A percentile compares a stretch with the other conserved stretches of the same genome.
These are phyloP conservation scores for Aphodius granarius DNA, from an alignment of 2,888 invertebrate species.

Conservation along the genomic window DNA sequence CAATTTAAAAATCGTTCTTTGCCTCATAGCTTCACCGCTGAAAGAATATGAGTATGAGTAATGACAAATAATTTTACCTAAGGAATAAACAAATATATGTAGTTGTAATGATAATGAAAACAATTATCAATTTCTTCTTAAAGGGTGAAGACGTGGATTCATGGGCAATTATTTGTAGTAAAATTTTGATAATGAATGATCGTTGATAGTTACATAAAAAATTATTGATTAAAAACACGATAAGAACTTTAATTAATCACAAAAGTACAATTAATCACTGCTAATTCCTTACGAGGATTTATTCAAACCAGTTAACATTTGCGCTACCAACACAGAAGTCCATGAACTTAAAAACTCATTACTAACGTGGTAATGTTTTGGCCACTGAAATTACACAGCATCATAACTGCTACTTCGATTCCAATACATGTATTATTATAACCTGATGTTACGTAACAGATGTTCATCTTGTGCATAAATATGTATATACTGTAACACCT, in stretches of 20 bases:
- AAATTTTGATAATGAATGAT: too few relatives aligned
- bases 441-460: not conserved
- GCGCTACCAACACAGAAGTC: not conserved
- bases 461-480: not conserved
- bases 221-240: too few relatives aligned
- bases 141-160: too few relatives aligned
- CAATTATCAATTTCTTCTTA: too few relatives aligned
- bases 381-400: not conserved
- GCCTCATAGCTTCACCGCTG: too few relatives aligned
- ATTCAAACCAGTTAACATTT: not conserved
- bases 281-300: not conserved
- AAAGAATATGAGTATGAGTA: too few relatives aligned
- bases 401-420: not conserved
- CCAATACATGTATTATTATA: not conserved
- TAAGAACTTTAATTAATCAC: not conserved
- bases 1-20: too few relatives aligned
- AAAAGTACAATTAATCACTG: not conserved
- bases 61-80: too few relatives aligned
- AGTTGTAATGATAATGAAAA: too few relatives aligned
- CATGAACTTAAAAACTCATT: not conserved
- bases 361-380: not conserved
- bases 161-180: too few relatives aligned
- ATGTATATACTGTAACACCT: not conserved
- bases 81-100: too few relatives aligned
- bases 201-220: too few relatives aligned